These are phyloP conservation scores for Holotrichia oblita DNA, from an alignment of 1,140 invertebrate genomes.

Conservation along the genomic window DNA sequence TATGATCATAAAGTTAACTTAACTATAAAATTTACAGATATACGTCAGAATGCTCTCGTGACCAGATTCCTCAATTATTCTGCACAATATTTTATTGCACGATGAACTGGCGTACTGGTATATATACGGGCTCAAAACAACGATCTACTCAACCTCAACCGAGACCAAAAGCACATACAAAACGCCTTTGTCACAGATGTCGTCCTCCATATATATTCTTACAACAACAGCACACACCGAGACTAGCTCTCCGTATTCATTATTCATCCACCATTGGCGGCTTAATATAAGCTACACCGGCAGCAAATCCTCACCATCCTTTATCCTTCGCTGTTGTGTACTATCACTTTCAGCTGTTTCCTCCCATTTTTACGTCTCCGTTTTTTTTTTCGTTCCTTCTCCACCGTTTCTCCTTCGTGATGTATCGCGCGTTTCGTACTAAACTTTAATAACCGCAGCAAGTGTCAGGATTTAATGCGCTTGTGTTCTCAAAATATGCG, in stretches of 20 bases:
- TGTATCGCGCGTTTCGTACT: constrained; percentile 10
- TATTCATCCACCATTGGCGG: constrained; percentile 29
- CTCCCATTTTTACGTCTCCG: constrained; percentile 32
- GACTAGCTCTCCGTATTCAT: constrained; percentile 32
- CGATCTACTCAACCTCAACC: constrained; percentile 8
- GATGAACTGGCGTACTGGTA: background rate
- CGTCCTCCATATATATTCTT: constrained; percentile 36
- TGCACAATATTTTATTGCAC: constrained; percentile 16
- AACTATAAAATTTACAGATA: background rate
- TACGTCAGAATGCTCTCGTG: background rate
- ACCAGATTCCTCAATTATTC: constrained; percentile 9
- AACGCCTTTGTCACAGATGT: constrained; percentile 34
- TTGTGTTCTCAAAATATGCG: constrained; percentile 31
- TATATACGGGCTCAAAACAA: constrained; percentile 12
- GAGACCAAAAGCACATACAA: constrained; percentile 28
- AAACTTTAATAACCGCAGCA: constrained; percentile 35
- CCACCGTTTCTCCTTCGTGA: constrained; percentile 8
- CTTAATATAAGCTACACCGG: constrained; percentile 36
- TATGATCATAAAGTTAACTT: no score
- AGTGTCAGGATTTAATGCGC: constrained; percentile 33
- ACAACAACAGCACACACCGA: background rate
- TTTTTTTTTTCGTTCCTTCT: constrained; percentile 8
- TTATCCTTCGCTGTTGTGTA: constrained; percentile 31
- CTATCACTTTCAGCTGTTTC: constrained; percentile 36
- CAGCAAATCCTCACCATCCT: constrained; percentile 35